Percentiles rank a stretch among this genome's conserved stretches.
These are phyloP conservation scores for Ephialtes manifestator DNA, from an alignment of 2,888 invertebrate genomes.

Conservation along the genomic window DNA sequence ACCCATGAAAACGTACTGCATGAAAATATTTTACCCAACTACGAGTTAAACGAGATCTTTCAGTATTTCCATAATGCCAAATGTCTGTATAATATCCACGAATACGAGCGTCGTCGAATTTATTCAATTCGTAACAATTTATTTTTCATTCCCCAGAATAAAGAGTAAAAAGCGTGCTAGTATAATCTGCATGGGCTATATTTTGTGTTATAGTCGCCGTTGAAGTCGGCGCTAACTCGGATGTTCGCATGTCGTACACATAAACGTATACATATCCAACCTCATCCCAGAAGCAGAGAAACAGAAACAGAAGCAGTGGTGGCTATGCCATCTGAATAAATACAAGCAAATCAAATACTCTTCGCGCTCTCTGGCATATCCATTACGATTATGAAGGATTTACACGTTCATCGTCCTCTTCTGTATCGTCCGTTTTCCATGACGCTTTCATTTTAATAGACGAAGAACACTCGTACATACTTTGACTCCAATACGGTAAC, in stretches of 20 bases:
- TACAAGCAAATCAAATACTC: slow-evolving; percentile 72
- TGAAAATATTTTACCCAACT: too few relatives aligned
- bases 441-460: slow-evolving; percentile 49
- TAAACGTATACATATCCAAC: slow-evolving; percentile 55
- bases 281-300: slow-evolving; percentile 41
- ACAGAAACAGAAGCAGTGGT: slow-evolving; percentile 44
- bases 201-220: slow-evolving; percentile 53
- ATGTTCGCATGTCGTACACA: slow-evolving; percentile 45
- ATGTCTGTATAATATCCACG: not conserved
- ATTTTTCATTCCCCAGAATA: slow-evolving; percentile 52
- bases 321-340: slow-evolving; percentile 72
- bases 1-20: too few relatives aligned
- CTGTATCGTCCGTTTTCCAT: not conserved
- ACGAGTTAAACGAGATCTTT: not conserved
- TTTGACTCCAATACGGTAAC: slow-evolving; percentile 53
- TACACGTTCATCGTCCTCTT: slow-evolving; percentile 41
- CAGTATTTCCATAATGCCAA: not conserved
- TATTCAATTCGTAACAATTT: slow-evolving; percentile 61
- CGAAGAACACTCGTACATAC: slow-evolving; percentile 26
- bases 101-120: not conserved
- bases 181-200: slow-evolving; percentile 47
- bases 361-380: slow-evolving; percentile 69
- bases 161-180: slow-evolving; percentile 25
- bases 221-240: slow-evolving; percentile 56
- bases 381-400: slow-evolving; percentile 70